A percentile compares a stretch with the other conserved stretches of the same genome.
Evolutionary conservation across 2,113 vertebrate species (phyloP).

Genomic region (Tachuris rubrigastra): DNA sequence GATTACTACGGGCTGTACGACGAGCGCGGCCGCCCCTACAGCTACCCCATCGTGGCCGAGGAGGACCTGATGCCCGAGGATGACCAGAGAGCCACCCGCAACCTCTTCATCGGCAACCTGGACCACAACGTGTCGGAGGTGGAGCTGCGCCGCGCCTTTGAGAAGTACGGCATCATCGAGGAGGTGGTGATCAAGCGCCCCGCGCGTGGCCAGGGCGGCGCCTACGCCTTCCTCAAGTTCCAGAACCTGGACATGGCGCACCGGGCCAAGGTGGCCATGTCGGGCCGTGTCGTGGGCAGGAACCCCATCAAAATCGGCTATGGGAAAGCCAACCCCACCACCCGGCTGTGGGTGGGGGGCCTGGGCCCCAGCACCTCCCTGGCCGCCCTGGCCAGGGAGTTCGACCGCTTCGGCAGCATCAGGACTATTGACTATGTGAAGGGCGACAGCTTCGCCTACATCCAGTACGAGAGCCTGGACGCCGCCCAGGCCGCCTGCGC

Average conservation of each 20-base stretch:
- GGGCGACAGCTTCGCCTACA: slow-evolving; percentile 95
- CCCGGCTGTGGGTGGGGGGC: slow-evolving; percentile 95
- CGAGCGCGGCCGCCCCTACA: slow-evolving; percentile 86
- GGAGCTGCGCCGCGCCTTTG: slow-evolving; percentile 90
- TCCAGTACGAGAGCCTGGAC: slow-evolving; percentile 96
- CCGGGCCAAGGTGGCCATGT: slow-evolving; percentile 96
- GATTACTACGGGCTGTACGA: slow-evolving; percentile 93
- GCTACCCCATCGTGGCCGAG: slow-evolving; percentile 82
- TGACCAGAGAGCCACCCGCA: slow-evolving; percentile 93
- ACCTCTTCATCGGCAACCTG: slow-evolving; percentile 95
- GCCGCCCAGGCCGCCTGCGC: slow-evolving; percentile 94
- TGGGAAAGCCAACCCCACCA: slow-evolving; percentile 95
- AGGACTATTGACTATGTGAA: slow-evolving; percentile 96
- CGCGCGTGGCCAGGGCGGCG: slow-evolving; percentile 86
- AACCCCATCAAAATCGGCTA: slow-evolving; percentile 98
- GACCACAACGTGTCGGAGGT: slow-evolving; percentile 91
- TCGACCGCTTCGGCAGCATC: slow-evolving; percentile 97
- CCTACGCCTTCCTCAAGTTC: slow-evolving; percentile 97
- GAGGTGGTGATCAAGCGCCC: slow-evolving; percentile 97
- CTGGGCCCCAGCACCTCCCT: slow-evolving; percentile 90
- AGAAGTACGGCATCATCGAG: slow-evolving; percentile 95
- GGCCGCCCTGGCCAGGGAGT: slow-evolving; percentile 91
- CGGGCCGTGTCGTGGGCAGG: slow-evolving; percentile 88
- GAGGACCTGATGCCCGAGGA: slow-evolving; percentile 96
- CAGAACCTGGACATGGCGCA: slow-evolving; percentile 99